Percentiles rank a stretch among this genome's conserved stretches.
Conservation (phyloP, 2,888 invertebrate genomes). For the Eurois occulta region DNA sequence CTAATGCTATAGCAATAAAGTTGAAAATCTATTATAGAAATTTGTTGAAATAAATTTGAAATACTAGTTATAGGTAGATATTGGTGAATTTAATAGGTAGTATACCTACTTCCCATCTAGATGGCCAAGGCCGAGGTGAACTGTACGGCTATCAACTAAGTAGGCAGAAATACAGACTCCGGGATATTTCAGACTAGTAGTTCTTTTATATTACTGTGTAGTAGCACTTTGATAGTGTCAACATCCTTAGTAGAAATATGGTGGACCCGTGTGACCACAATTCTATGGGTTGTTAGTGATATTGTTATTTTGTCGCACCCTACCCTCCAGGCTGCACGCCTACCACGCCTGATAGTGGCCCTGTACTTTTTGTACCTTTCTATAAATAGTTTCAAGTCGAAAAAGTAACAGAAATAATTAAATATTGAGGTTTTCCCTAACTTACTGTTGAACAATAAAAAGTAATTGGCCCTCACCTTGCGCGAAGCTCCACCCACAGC, state of each 20-base stretch:
- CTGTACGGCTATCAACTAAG: not conserved
- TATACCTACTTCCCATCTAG: not conserved
- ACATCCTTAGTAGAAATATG: not conserved
- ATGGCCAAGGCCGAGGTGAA: not conserved
- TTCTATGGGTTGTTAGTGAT: not conserved
- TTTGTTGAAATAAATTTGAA: too few species aligned
- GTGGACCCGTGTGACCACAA: not conserved
- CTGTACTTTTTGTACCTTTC: conserved; percentile 9
- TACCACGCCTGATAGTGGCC: not conserved
- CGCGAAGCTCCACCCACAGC: conserved; percentile 84
- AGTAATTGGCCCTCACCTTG: conserved; percentile 74
- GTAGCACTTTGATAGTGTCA: not conserved
- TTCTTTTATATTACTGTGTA: too few species aligned
- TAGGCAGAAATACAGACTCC: not conserved
- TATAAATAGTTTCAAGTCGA: conserved; percentile 24
- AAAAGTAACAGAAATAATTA: conserved; percentile 21
- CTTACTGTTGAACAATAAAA: not conserved
- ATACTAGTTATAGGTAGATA: not conserved
- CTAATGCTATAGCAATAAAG: too few species aligned
- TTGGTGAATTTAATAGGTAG: not conserved
- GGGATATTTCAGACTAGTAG: too few species aligned
- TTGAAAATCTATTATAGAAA: too few species aligned
- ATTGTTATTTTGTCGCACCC: not conserved
- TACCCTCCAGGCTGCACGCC: not conserved
- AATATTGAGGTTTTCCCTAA: conserved; percentile 28